phyloP scores from a whole-genome alignment of 1,140 invertebrate species.

The Drosophila kurseongensis region DNA sequence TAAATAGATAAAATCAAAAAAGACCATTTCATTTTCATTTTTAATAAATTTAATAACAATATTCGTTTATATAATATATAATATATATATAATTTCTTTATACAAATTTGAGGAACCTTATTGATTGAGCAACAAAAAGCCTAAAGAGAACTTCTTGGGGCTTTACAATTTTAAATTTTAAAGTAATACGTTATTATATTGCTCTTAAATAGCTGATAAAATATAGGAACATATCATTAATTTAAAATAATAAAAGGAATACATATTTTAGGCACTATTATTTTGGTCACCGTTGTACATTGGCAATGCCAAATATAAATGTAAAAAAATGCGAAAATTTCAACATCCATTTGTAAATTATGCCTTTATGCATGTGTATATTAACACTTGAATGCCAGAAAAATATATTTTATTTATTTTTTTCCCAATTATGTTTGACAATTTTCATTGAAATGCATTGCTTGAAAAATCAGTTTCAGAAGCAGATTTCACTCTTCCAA shows the following conservation, averaged over 20 bases:
- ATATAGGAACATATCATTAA: neutral
- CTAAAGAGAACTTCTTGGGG: no score
- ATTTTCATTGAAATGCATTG: slow-evolving; percentile 9
- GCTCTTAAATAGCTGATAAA: no score
- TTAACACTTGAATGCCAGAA: slow-evolving; percentile 44
- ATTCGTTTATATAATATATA: no score
- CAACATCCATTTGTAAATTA: slow-evolving; percentile 54
- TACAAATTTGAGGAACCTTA: no score
- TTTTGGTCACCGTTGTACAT: neutral
- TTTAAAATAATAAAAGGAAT: slow-evolving; percentile 12
- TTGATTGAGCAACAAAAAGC: no score
- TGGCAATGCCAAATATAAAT: slow-evolving; percentile 13
- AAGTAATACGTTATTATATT: no score
- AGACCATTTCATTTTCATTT: no score
- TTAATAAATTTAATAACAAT: no score
- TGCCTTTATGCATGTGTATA: slow-evolving; percentile 41
- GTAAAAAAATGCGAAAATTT: slow-evolving; percentile 23
- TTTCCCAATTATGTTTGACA: neutral
- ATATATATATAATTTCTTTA: no score
- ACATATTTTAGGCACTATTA: neutral
- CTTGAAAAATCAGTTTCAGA: slow-evolving; percentile 9
- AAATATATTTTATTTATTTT: slow-evolving; percentile 6
- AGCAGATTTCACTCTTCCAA: neutral
- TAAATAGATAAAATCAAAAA: no score
- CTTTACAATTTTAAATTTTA: no score